These are phyloP conservation scores for Caenorhabditis inopinata DNA, from an alignment of 1,140 invertebrate genomes.

Conservation along the genomic window DNA sequence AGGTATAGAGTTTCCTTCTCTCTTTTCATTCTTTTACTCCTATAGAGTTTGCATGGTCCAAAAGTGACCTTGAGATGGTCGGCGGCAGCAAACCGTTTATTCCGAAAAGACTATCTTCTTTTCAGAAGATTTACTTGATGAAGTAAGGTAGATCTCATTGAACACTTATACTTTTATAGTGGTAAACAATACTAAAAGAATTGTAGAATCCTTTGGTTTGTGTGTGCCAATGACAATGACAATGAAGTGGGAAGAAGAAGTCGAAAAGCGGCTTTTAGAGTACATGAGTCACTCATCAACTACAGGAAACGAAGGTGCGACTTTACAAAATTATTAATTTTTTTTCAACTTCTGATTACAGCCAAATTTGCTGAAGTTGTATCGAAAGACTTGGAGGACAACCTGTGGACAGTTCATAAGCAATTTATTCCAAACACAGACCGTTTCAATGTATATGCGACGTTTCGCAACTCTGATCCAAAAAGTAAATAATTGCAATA, in stretches of 20 bases:
- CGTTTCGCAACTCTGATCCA: not conserved
- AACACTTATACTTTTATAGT: not conserved
- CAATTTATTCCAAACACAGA: conserved; percentile 31
- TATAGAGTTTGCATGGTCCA: not conserved
- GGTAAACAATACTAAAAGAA: not conserved
- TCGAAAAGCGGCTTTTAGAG: conserved; percentile 38
- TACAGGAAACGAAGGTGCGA: conserved; percentile 55
- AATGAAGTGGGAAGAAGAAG: conserved; percentile 15
- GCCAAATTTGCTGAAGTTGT: conserved; percentile 46
- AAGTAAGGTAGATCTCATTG: conserved; percentile 2
- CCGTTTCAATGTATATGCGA: conserved; percentile 51
- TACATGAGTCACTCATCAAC: conserved; percentile 59
- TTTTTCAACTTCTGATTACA: not conserved
- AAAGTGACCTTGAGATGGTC: not conserved
- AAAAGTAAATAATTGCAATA: too few relatives aligned
- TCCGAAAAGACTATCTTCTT: not conserved
- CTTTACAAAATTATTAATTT: not conserved
- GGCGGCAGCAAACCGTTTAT: not conserved
- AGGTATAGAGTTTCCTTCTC: not conserved
- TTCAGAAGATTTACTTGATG: not conserved
- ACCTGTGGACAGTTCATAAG: conserved; percentile 51
- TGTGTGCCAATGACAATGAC: not conserved
- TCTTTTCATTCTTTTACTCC: not conserved
- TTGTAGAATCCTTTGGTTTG: not conserved
- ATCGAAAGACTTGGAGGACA: conserved; percentile 45